Evolutionary conservation across 2,888 invertebrate species (phyloP).

Genomic region (Trichogramma evanescens): DNA sequence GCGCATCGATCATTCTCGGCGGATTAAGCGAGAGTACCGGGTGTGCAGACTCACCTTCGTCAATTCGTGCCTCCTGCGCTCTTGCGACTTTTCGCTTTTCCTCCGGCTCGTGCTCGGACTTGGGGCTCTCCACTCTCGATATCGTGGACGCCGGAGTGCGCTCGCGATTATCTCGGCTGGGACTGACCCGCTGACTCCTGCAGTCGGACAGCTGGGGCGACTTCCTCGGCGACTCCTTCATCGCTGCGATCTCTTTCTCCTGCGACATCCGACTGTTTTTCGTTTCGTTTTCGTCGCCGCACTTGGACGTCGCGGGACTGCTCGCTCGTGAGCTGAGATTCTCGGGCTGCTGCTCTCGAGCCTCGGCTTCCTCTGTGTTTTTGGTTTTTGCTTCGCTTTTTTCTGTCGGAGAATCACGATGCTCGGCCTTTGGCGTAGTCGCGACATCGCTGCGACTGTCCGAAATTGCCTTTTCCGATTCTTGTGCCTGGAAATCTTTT

Average conservation of each 20-base stretch:
- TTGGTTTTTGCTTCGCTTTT: conserved; percentile 30
- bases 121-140: conserved; percentile 27
- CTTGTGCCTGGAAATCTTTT: conserved; percentile 25
- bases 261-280: too few relatives aligned
- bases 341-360: conserved; percentile 37
- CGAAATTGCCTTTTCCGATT: too few relatives aligned
- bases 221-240: too few relatives aligned
- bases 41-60: too few relatives aligned
- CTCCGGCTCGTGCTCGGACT: conserved; percentile 23
- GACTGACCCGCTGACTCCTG: neutral
- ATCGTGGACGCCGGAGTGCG: conserved; percentile 15
- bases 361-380: conserved; percentile 17
- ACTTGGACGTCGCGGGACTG: neutral
- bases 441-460: conserved; percentile 19
- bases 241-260: too few relatives aligned
- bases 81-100: too few relatives aligned
- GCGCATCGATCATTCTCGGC: too few relatives aligned
- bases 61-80: too few relatives aligned
- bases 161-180: conserved; percentile 20
- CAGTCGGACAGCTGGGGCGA: neutral
- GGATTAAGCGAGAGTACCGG: too few relatives aligned
- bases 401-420: conserved; percentile 18
- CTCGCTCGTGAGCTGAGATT: conserved; percentile 41
- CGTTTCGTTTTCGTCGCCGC: too few relatives aligned
- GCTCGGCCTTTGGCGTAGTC: neutral